Evolutionary conservation across 2,113 vertebrate genomes (phyloP).

Genomic region (Psittacula cyanocephala): DNA sequence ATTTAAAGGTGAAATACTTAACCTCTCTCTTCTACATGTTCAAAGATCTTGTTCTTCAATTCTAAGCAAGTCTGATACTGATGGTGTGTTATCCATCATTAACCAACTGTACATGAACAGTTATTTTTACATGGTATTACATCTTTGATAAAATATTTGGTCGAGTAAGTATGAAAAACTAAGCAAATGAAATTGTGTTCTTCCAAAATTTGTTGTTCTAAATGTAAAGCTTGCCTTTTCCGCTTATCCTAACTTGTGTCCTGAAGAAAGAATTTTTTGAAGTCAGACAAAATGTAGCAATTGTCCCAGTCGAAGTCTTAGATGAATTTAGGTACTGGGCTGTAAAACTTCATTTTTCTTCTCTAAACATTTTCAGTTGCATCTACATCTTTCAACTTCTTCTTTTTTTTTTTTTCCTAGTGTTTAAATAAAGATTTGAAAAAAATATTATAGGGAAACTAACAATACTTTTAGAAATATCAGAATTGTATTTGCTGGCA

Average conservation of each 20-base stretch:
- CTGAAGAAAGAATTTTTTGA: neutral
- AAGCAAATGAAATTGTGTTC: neutral
- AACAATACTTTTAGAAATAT: neutral
- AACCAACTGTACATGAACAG: neutral
- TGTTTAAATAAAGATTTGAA: neutral
- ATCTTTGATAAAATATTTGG: neutral
- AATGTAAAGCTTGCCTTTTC: neutral
- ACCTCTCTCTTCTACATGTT: neutral
- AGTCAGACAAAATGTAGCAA: neutral
- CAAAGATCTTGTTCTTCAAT: neutral
- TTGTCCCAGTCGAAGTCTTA: neutral
- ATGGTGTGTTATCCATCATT: neutral
- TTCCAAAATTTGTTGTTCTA: neutral
- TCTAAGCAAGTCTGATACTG: neutral
- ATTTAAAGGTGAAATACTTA: neutral
- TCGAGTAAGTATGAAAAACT: neutral
- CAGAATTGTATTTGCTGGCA: neutral
- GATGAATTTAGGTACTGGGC: neutral
- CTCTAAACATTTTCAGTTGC: neutral
- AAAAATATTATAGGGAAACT: neutral
- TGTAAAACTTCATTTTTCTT: neutral
- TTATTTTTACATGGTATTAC: neutral
- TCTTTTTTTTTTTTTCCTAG: neutral
- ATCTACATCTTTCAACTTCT: neutral
- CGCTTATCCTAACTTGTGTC: neutral